phyloP scores from a whole-genome alignment of 2,113 vertebrate genomes.

The Pungitius pungitius region DNA sequence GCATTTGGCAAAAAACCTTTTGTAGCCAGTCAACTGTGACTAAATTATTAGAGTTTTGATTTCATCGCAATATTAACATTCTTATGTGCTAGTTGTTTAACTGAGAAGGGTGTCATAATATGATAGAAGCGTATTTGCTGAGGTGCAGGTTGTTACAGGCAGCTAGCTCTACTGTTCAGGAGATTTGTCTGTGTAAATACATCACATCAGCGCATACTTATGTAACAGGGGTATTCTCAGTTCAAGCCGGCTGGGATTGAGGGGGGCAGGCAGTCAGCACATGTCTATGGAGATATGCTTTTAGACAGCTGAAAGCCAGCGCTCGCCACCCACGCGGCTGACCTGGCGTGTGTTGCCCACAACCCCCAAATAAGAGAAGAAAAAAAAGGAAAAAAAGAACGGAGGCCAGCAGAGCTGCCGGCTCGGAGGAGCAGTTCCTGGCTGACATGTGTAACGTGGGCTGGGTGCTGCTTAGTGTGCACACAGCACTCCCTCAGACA shows the following conservation, averaged over 20 bases:
- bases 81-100: background rate
- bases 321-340: constrained; percentile 56
- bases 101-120: constrained; percentile 3
- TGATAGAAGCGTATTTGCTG: constrained; percentile 18
- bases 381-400: constrained; percentile 26
- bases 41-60: background rate
- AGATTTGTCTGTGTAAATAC: constrained; percentile 57
- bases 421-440: constrained; percentile 17
- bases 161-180: constrained; percentile 37
- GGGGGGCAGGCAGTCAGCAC: constrained; percentile 65
- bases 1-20: background rate
- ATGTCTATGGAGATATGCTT: constrained; percentile 67
- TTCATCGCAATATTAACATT: background rate
- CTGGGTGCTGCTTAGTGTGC: constrained; percentile 22
- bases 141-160: constrained; percentile 21
- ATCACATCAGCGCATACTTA: constrained; percentile 58
- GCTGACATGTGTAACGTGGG: constrained; percentile 28
- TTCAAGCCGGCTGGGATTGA: constrained; percentile 55
- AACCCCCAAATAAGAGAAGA: background rate
- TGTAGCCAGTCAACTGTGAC: background rate
- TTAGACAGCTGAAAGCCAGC: constrained; percentile 74
- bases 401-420: constrained; percentile 40
- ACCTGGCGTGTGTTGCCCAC: constrained; percentile 41
- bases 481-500: constrained; percentile 33
- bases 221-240: constrained; percentile 73